Conservation (phyloP, 2,797 vertebrate species). For the Pseudochaenichthys georgianus region DNA sequence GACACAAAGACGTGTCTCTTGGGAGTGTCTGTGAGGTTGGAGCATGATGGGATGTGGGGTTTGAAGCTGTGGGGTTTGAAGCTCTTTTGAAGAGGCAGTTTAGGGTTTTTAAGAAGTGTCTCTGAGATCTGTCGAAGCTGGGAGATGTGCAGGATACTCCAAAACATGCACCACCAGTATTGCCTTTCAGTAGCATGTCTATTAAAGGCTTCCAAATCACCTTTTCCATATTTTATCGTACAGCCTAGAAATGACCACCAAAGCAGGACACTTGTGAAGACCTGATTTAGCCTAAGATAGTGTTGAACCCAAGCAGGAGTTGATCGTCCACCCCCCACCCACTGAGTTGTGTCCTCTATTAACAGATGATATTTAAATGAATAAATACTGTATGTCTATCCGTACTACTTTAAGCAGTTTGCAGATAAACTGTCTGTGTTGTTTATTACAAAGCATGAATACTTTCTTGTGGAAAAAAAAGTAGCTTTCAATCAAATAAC, state of each 20-base stretch:
- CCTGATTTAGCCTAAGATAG: background rate
- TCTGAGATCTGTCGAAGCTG: background rate
- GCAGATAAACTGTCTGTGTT: background rate
- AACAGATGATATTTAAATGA: too few relatives aligned
- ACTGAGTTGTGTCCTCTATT: background rate
- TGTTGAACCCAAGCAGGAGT: background rate
- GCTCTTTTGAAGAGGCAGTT: constrained; percentile 16
- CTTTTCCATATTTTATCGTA: background rate
- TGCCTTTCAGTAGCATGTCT: background rate
- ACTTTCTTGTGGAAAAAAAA: background rate
- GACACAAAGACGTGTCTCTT: constrained; percentile 55
- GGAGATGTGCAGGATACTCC: background rate
- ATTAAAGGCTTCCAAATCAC: too few relatives aligned
- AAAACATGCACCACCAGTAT: background rate
- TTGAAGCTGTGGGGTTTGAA: background rate
- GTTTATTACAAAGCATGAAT: background rate
- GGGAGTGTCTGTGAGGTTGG: constrained; percentile 49
- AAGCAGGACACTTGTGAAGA: background rate
- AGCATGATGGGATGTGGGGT: constrained; percentile 20
- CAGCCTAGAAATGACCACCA: background rate
- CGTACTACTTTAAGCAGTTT: background rate
- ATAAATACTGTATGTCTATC: too few relatives aligned
- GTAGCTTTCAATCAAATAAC: background rate
- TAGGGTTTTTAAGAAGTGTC: background rate
- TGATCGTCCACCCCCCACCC: background rate